Evolutionary conservation across 2,113 vertebrate species (phyloP).

Genomic region (Neotoma lepida): DNA sequence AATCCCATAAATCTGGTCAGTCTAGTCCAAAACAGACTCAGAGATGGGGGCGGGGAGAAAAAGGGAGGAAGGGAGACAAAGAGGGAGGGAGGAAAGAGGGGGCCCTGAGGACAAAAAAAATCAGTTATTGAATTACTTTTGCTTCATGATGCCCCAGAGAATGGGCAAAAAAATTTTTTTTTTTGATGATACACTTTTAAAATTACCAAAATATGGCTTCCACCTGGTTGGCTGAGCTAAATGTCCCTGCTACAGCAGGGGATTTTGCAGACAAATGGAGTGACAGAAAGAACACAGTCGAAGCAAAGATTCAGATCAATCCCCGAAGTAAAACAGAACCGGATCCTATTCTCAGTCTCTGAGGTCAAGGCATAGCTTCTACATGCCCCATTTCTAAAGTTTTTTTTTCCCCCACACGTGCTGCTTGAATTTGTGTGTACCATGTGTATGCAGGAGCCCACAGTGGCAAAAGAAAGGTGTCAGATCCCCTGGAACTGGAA

Average conservation of each 20-base stretch:
- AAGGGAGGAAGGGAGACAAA: background rate
- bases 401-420: background rate
- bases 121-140: background rate
- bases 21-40: background rate
- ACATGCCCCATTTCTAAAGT: background rate
- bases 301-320: background rate
- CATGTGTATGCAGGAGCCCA: background rate
- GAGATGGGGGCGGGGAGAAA: too few species aligned
- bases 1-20: background rate
- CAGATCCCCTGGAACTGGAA: background rate
- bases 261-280: background rate
- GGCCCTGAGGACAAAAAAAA: background rate
- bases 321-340: background rate
- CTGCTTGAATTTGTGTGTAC: background rate
- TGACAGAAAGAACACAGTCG: background rate
- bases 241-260: background rate
- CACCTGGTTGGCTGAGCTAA: background rate
- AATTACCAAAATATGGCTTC: background rate
- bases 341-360: background rate
- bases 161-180: background rate
- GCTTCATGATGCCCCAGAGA: background rate
- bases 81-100: background rate
- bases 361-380: background rate
- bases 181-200: background rate
- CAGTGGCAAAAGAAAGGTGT: background rate